phyloP scores from a whole-genome alignment of 2,113 vertebrate species.

The Daphoenositta chrysoptera region DNA sequence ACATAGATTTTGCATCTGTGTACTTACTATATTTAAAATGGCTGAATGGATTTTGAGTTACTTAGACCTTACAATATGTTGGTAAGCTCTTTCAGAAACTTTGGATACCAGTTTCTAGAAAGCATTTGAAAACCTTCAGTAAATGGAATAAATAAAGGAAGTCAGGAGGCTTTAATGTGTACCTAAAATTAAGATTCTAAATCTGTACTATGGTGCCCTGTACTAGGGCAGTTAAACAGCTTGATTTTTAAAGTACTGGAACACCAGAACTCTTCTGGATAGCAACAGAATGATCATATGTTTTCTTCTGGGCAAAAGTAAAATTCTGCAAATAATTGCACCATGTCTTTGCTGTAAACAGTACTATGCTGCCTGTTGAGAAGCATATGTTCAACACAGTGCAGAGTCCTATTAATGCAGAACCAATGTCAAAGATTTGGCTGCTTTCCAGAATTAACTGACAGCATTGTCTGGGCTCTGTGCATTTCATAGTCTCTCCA shows the following conservation, averaged over 20 bases:
- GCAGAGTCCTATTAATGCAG: constrained; percentile 8
- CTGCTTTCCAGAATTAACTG: constrained; percentile 36
- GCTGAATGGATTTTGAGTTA: not conserved
- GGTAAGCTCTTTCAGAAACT: not conserved
- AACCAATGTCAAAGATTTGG: constrained; percentile 22
- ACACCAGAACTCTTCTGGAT: not conserved
- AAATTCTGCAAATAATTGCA: not conserved
- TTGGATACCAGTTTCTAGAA: not conserved
- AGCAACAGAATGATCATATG: not conserved
- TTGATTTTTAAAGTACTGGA: not conserved
- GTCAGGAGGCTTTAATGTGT: not conserved
- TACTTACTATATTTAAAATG: not conserved
- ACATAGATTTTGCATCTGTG: not conserved
- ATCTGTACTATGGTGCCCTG: not conserved
- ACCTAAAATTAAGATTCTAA: not conserved
- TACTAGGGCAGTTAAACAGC: not conserved
- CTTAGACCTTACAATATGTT: not conserved
- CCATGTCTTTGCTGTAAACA: not conserved
- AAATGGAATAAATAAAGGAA: not conserved
- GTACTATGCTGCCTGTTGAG: constrained; percentile 16
- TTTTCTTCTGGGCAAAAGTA: not conserved
- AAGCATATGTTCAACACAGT: constrained; percentile 37
- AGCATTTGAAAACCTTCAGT: not conserved
- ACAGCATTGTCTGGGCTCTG: constrained; percentile 11
- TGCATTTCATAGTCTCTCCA: not conserved